These are phyloP conservation scores for Labia minor DNA, from an alignment of 2,888 invertebrate genomes.

Conservation along the genomic window DNA sequence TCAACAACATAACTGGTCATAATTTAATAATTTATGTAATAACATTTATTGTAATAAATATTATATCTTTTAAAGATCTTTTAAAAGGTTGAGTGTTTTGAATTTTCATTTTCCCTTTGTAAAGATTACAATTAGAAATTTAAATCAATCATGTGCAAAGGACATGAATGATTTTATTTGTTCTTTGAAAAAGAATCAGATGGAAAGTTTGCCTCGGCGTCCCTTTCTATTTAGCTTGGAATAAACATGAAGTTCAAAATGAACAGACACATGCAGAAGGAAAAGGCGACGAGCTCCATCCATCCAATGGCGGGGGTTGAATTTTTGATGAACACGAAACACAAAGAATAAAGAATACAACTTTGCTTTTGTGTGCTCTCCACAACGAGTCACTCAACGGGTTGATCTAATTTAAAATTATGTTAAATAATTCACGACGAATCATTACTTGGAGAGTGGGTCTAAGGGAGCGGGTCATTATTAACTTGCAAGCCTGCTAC, in stretches of 20 bases:
- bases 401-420: constrained; percentile 7
- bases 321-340: constrained; percentile 7
- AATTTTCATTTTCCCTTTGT: neutral
- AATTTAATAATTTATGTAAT: no score
- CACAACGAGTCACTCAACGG: neutral
- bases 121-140: neutral
- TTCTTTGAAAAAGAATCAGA: neutral
- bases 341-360: neutral
- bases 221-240: neutral
- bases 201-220: neutral
- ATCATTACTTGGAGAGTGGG: neutral
- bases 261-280: constrained; percentile 4
- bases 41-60: no score
- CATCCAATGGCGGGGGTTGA: neutral
- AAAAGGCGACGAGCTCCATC: no score
- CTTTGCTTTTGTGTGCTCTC: neutral
- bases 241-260: neutral
- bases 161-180: neutral
- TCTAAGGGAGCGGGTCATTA: neutral
- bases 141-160: constrained; percentile 3
- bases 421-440: constrained; percentile 4
- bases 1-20: no score
- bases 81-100: no score
- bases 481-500: neutral
- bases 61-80: no score